Base-by-base conservation (phyloP, 2,113 vertebrate genomes). In the Ptychochromis oligacanthus region DNA sequence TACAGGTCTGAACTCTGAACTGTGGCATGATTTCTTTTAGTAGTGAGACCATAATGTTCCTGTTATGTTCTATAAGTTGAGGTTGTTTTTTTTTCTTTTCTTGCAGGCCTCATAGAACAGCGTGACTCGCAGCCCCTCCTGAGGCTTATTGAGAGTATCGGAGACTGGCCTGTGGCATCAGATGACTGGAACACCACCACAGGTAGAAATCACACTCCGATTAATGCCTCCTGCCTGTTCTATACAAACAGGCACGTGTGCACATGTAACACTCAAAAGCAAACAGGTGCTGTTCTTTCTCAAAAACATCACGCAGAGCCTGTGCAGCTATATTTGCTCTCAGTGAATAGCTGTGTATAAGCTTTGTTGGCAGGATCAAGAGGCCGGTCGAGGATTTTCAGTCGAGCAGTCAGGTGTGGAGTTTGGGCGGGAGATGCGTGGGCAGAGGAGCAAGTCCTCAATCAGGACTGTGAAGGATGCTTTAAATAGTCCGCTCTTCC, bases 141-240 rank as follows among this genome's bases (percentile, higher is more conserved):
- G 61, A 93, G 95, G 80, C 95, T 97, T 90, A 90, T 99, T 20
- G 92, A 93, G 4, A 77, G 84, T 13, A 91, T 97, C 20, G 97
- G 98, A 62, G 97, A 97, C 64, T 99, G 98, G 98, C 98, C 98
- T 5, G 97, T 98, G 87, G 96, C 97, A 62, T 97, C 94, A 58
- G 95, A 95, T 67, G 95, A 95, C 90, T 99, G 98, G 98, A 97
- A 94, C 46, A 57, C 72, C 82, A 95, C 94, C 28, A 80, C 92
- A 89, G 95, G 95, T 95, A 93, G 82, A 80, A 62, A 77, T 24
- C 56, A 64, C 59, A 34, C 40, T 74, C 57, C 28, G 49, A 49
- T 75, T 38, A 62, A 74, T 57, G 31, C 58, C 61, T 55, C 56
- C 74, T 54, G 67, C 67, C 26, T 54, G 67, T 34, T 34, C 26